Base-by-base conservation (phyloP, 2,888 invertebrate genomes). In the Eupithecia tripunctaria region DNA sequence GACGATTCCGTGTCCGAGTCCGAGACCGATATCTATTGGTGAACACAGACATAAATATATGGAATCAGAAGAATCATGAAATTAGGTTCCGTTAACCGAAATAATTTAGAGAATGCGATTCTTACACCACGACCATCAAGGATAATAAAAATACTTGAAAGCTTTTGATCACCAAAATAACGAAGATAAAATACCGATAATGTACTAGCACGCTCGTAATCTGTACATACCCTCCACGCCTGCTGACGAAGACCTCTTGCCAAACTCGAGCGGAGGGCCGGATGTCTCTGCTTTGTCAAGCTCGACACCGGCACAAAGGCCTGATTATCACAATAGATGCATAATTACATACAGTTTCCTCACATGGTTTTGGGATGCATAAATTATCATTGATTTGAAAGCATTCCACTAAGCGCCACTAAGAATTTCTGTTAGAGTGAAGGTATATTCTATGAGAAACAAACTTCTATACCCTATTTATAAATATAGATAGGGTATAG, bases 181-280 rank as follows among this genome's bases (percentile, higher is more conserved):
- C n/a, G n/a, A n/a, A n/a, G n/a, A n/a, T n/a, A n/a, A n/a, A n/a
- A n/a, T n/a, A n/a, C n/a, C n/a, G n/a, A n/a, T n/a, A n/a, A n/a
- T n/a, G n/a, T n/a, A 56, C 25, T 25, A 4, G 21, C 12, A 14
- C 1, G 38, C 14, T 21, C 64, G 18, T 70, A 77, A 41, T 81
- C 38, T 88, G 91, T 86, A 92, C 91, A 72, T 63, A 63, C 21
- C n/a, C 21, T 43, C n/a, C 71, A 80, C 82, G 85, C 83, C 83
- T 89, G 91, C 91, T 92, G 91, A 92, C 89, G 83, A 85, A 88
- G 84, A 87, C 89, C 90, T 88, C 92, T 93, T 93, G 89, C 93
- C 93, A 91, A 93, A 93, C 91, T 91, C 85, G 81, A 89, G 85
- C 71, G 74, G 82, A 88, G 89, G 78, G 84, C 87, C 90, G 91